Evolutionary conservation across 2,797 vertebrate genomes (phyloP).

Genomic region (Champsocephalus esox): DNA sequence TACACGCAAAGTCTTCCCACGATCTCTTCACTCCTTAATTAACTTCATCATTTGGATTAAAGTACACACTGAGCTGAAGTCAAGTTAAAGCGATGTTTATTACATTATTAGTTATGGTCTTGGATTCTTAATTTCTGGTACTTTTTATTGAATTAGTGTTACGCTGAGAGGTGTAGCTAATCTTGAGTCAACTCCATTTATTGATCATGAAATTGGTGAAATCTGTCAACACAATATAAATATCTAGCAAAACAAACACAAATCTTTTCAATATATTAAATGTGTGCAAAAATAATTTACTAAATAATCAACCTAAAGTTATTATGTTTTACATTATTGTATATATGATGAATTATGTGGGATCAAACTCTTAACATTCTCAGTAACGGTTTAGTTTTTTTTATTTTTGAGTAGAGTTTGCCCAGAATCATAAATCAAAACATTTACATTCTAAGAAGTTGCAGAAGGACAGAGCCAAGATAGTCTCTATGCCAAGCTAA

Average conservation of each 20-base stretch:
- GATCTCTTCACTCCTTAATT: slow-evolving; percentile 25
- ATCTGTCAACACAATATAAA: background rate
- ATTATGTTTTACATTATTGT: background rate
- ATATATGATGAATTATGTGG: background rate
- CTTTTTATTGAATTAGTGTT: background rate
- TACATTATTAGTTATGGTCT: background rate
- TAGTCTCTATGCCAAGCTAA: background rate
- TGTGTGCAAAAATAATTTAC: background rate
- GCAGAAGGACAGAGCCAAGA: background rate
- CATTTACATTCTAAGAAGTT: background rate
- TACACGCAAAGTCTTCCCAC: slow-evolving; percentile 12
- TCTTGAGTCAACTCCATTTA: slow-evolving; percentile 2
- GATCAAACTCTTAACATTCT: background rate
- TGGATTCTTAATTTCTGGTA: background rate
- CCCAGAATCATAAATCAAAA: background rate
- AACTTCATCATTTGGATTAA: slow-evolving; percentile 8
- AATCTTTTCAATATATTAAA: background rate
- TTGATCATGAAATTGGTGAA: background rate
- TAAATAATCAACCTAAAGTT: background rate
- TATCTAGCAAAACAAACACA: background rate
- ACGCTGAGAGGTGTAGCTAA: background rate
- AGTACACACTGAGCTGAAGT: background rate
- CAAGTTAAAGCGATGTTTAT: background rate
- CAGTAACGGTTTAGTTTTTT: background rate
- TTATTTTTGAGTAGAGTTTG: background rate